Conservation (phyloP, 2,113 vertebrate species). For the human region DNA sequence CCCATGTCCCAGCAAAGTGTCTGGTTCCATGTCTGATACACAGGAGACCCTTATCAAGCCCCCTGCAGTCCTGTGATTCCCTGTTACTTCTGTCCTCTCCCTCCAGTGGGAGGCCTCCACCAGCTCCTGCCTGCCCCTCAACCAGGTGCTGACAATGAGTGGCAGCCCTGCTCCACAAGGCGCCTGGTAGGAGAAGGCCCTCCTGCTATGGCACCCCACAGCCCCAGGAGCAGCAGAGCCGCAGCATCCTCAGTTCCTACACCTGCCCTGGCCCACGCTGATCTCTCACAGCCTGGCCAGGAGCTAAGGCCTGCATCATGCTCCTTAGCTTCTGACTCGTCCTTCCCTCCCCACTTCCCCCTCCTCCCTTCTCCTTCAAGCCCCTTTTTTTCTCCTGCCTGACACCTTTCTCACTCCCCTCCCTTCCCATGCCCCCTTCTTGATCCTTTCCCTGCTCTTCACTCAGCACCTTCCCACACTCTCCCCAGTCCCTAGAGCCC, state of each 20-base stretch:
- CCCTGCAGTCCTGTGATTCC: background rate
- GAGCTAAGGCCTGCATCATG: background rate
- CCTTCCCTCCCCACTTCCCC: background rate
- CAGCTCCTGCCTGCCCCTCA: conserved; percentile 60
- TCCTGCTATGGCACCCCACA: conserved; percentile 80
- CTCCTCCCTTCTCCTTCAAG: background rate
- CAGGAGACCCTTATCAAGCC: background rate
- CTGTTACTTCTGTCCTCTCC: background rate
- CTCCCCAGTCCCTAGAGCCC: background rate
- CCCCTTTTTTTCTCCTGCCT: background rate
- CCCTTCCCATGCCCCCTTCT: background rate
- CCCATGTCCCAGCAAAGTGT: background rate
- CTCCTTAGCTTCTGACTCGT: background rate
- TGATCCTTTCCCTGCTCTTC: background rate
- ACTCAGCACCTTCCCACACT: background rate
- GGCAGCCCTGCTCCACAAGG: conserved; percentile 89
- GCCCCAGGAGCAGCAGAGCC: background rate
- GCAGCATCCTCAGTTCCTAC: conserved; percentile 49
- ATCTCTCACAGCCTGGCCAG: background rate
- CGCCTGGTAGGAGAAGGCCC: conserved; percentile 90
- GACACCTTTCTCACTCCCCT: background rate
- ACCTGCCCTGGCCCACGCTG: background rate
- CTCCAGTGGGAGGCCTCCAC: background rate
- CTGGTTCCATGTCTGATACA: background rate
- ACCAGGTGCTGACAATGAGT: conserved; percentile 87